Conservation (phyloP, 2,797 vertebrate species). For the Muscicapa striata region DNA sequence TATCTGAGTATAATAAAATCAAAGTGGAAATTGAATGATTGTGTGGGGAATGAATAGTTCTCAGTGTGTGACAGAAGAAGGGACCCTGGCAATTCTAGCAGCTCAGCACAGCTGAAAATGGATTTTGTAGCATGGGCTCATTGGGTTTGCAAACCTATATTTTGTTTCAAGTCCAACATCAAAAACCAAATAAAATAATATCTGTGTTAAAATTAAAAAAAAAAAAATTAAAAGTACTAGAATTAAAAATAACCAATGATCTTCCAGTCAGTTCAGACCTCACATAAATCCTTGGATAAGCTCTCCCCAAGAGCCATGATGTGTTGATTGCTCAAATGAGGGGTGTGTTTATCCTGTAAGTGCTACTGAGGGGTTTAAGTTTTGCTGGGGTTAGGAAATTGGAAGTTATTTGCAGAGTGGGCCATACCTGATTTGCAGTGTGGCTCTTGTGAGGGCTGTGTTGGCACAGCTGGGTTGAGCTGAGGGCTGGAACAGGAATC, state of each 20-base stretch:
- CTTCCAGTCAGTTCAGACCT: background rate
- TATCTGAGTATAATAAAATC: slow-evolving; percentile 29
- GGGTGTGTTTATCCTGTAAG: background rate
- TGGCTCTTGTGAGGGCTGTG: background rate
- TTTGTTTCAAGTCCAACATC: background rate
- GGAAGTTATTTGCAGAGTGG: background rate
- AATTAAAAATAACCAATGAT: background rate
- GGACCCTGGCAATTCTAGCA: background rate
- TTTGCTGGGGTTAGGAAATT: background rate
- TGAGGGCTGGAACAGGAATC: background rate
- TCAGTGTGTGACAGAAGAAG: background rate
- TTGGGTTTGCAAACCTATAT: background rate
- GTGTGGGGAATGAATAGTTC: slow-evolving; percentile 5
- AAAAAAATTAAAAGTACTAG: background rate
- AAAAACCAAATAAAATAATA: background rate
- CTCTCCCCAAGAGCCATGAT: accelerated
- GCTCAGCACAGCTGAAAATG: background rate
- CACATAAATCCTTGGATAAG: background rate
- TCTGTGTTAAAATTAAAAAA: background rate
- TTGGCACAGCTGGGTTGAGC: background rate
- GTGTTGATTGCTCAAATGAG: background rate
- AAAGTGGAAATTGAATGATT: slow-evolving; percentile 20
- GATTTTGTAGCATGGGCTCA: background rate
- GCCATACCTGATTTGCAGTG: background rate
- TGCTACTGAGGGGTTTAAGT: background rate